Evolutionary conservation across 2,797 vertebrate species (phyloP), one percentile per base, ranked within the genome.

Genomic region (Pseudochaenichthys georgianus): DNA sequence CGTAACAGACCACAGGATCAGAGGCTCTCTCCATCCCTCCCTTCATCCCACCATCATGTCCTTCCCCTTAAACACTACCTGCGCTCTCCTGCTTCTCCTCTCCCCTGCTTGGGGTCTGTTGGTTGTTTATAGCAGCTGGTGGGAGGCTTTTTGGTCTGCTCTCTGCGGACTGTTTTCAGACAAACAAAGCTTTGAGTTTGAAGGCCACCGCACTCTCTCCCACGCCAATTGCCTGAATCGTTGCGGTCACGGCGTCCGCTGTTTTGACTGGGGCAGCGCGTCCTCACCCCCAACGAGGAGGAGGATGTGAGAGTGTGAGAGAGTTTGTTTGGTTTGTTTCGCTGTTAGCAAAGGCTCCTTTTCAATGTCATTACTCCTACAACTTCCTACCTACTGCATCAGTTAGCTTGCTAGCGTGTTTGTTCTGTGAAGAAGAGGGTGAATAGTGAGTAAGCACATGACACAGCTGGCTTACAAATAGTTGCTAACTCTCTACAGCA

Each of bases 151-250:
- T 88, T 85, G 83, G 77, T 84, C 76, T 77, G 55, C 74, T 83
- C 86, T 79, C 81, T 74, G 57, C 6, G 59, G 89, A 66, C 82
- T 82, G 81, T 89, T 84, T 89, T 64, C 72, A 82, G 83, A 85
- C 87, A 85, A 88, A 87, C 87, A 82, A 61, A 72, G 78, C 75
- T 62, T 54, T 53, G 79, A 87, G 86, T 62, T 54, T 53, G 79
- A 87, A 87, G 78, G 66, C 80, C 74, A 13, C 53, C 64, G 21
- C 74, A n/a, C 65, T 53, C 62, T 66, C 82, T 86, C 88, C 82
- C 85, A 82, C 75, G 53, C 73, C 43, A 13, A 41, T 70, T 43
- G 61, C 45, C 66, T 48, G 47, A 73, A 83, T 64, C 42, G 42
- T 48, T 62, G 71, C 15, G 45, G 74, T 73, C 76, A n/a, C 3